A percentile compares a stretch with the other conserved stretches of the same genome.
phyloP scores from a whole-genome alignment of 2,888 invertebrate genomes.

The Fissipunctia ypsillon region DNA sequence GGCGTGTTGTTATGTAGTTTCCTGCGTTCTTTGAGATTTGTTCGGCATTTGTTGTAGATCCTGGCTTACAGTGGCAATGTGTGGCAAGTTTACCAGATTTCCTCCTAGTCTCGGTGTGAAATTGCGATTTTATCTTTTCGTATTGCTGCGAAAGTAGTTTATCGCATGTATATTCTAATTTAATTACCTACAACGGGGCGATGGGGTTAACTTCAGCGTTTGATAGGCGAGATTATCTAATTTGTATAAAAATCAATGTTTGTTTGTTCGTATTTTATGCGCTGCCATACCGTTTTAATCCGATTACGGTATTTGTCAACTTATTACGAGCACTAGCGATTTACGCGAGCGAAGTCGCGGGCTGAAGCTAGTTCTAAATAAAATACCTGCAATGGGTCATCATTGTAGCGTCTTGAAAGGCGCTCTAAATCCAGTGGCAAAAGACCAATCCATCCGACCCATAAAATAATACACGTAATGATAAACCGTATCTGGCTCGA shows the following conservation, averaged over 20 bases:
- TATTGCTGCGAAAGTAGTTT: neutral
- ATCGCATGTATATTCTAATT: neutral
- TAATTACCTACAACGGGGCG: neutral
- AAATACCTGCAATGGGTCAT: neutral
- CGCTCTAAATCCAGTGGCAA: too few species aligned
- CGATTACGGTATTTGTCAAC: too few species aligned
- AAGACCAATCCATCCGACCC: neutral
- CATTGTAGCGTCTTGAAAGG: too few species aligned
- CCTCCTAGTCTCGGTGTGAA: neutral
- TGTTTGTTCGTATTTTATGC: too few species aligned
- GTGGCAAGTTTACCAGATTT: neutral
- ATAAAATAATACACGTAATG: too few species aligned
- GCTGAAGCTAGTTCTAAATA: neutral
- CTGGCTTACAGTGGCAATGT: conserved; percentile 8
- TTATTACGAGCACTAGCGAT: too few species aligned
- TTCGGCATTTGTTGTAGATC: conserved; percentile 11
- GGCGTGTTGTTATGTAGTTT: neutral
- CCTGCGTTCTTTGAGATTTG: conserved; percentile 16
- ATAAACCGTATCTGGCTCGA: neutral
- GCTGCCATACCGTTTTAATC: too few species aligned
- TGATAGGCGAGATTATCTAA: too few species aligned
- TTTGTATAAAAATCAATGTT: too few species aligned
- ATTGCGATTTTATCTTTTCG: neutral
- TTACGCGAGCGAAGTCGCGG: too few species aligned
- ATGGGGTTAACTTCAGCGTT: neutral